Evolutionary conservation across 2,797 vertebrate species (phyloP).

Genomic region (Avahi laniger): DNA sequence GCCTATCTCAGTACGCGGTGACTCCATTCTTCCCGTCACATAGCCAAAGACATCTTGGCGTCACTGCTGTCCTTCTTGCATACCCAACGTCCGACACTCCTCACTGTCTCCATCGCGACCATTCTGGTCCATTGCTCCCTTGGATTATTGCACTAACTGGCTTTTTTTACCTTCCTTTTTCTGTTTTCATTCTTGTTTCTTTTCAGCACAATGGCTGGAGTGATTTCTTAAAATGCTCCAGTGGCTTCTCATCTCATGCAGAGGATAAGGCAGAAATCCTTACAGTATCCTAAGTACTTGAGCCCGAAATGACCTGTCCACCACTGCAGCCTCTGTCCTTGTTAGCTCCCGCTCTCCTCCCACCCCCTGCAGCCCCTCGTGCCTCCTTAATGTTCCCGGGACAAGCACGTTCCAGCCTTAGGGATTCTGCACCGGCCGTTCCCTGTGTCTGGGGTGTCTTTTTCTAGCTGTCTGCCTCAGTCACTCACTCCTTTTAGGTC

Average conservation of each 20-base stretch:
- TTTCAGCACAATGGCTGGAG: not conserved
- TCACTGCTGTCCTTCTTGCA: not conserved
- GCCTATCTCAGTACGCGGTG: not conserved
- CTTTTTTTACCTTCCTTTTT: not conserved
- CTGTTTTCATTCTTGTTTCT: not conserved
- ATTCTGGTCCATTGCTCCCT: not conserved
- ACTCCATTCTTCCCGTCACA: not conserved
- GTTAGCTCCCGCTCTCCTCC: not conserved
- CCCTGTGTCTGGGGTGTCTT: not conserved
- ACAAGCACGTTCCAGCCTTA: not conserved
- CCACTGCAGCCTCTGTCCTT: not conserved
- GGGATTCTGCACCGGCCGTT: not conserved
- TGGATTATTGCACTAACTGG: not conserved
- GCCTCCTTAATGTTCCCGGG: not conserved
- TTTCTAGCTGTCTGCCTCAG: not conserved
- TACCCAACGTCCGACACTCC: not conserved
- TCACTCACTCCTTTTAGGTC: not conserved
- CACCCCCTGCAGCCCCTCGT: accelerated
- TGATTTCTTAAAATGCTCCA: not conserved
- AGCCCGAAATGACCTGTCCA: no score
- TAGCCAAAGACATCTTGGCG: not conserved
- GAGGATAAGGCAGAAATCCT: not conserved
- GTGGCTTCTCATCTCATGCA: not conserved
- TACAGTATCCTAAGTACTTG: not conserved
- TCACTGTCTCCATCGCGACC: not conserved